Conservation (phyloP, 1,140 invertebrate species). For the Wasmannia auropunctata region DNA sequence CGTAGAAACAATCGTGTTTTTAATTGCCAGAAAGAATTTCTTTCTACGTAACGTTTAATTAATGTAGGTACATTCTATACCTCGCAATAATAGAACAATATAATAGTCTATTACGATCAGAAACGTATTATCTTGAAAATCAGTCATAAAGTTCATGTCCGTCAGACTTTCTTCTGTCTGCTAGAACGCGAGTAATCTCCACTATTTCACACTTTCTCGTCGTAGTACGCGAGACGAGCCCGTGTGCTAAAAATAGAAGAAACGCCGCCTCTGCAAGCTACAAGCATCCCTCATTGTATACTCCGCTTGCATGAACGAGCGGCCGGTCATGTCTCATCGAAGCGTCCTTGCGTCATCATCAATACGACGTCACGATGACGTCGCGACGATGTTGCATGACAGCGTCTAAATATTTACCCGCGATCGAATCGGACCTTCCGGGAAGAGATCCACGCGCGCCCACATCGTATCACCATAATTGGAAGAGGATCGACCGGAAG, state of each 20-base stretch:
- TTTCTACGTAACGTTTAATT: constrained; percentile 17
- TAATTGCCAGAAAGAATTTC: constrained; percentile 14
- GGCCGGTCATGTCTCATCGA: constrained; percentile 42
- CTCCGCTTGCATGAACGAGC: constrained; percentile 15
- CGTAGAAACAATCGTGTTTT: background rate
- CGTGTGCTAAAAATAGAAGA: constrained; percentile 57
- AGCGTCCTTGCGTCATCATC: constrained; percentile 68
- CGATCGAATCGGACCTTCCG: constrained; percentile 63
- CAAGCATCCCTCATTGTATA: constrained; percentile 5
- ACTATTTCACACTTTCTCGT: constrained; percentile 26
- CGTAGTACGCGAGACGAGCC: background rate
- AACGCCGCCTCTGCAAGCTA: constrained; percentile 8
- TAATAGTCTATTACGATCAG: constrained; percentile 16
- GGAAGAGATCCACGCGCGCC: constrained; percentile 42
- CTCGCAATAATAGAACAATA: background rate
- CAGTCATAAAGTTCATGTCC: background rate
- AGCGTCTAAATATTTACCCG: constrained; percentile 71
- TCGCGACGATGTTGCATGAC: constrained; percentile 54
- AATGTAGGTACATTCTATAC: background rate
- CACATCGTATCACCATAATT: constrained; percentile 50
- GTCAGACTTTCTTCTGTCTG: constrained; percentile 1
- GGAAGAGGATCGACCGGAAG: constrained; percentile 60
- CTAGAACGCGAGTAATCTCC: constrained; percentile 19
- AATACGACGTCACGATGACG: constrained; percentile 69
- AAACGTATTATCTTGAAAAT: background rate